Percentiles rank a stretch among this genome's conserved stretches.
phyloP scores from a whole-genome alignment of 2,797 vertebrate species.

The Nyctibius grandis region DNA sequence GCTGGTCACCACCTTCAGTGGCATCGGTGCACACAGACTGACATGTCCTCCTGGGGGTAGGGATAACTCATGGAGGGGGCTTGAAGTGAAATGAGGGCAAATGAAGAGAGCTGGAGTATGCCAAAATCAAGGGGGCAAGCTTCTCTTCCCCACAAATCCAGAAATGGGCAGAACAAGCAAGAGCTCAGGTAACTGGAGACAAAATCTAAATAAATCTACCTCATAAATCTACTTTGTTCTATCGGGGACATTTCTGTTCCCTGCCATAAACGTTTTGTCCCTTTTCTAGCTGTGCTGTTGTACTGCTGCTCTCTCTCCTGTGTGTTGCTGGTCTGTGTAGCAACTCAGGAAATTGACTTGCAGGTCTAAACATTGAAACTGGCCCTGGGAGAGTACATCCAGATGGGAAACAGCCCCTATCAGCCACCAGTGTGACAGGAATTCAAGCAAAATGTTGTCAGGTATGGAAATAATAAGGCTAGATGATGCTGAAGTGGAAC shows the following conservation, averaged over 20 bases:
- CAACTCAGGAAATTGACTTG: background rate
- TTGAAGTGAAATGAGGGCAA: background rate
- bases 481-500: background rate
- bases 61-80: background rate
- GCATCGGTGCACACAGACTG: rapidly evolving
- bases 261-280: background rate
- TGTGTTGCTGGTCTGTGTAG: background rate
- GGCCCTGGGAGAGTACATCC: background rate
- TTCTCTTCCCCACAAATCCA: background rate
- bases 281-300: background rate
- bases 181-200: background rate
- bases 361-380: background rate
- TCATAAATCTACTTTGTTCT: background rate
- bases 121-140: background rate
- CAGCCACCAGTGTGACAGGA: background rate
- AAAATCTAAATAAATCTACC: background rate
- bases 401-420: background rate
- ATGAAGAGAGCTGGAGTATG: background rate
- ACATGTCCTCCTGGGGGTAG: rapidly evolving
- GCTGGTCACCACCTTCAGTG: background rate
- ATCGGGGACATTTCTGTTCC: background rate
- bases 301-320: background rate
- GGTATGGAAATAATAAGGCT: background rate
- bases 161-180: background rate
- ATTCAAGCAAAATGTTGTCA: background rate